Base-by-base conservation (phyloP, 2,113 vertebrate genomes). In the Xenopus laevis region DNA sequence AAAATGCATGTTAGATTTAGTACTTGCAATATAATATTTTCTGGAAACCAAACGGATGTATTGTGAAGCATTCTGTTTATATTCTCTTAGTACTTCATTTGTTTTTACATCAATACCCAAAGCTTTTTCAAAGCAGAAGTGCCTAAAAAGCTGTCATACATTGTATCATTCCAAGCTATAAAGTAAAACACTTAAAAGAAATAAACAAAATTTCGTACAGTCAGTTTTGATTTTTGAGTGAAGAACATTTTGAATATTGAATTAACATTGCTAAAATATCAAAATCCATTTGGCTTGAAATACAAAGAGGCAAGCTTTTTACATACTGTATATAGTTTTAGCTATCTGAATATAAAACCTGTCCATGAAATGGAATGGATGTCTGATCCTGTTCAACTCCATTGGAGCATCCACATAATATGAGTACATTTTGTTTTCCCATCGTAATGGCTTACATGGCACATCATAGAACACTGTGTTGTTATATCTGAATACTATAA, bases 1-100 rank as follows among this genome's bases (percentile, higher is more conserved):
- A 77, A 71, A 79, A 64, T 74, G 12, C 40, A 70, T 57, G 18
- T 55, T 70, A 23, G 57, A 61, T 40, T 76, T 76, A 76, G 59
- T 63, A 50, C 73, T 44, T 16, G 30, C 3, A 18, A 4, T 57
- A 53, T 50, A 64, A 61, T 27, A 46, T 62, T 69, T 46, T 50
- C 16, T 27, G 12, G 44, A 20, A 47, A 50, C 16, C 10, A 61
- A 68, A 68, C 53, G 9, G 16, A 77, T 64, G 16, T 6, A 17
- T 44, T 77, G 15, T 16, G 10, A 70, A 55, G 30, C 15, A 30
- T 18, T 15, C 33, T 23, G 8, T 63, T 64, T 69, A 76, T 47
- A 69, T 12, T 64, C 11, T 7, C 44, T 55, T 64, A 75, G 46
- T 53, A 45, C 58, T 57, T 55, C 62, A 62, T 50, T 76, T 69